Percentiles rank a stretch among this genome's conserved stretches.
phyloP scores from a whole-genome alignment of 2,113 vertebrate species.

The Nothobranchius furzeri region DNA sequence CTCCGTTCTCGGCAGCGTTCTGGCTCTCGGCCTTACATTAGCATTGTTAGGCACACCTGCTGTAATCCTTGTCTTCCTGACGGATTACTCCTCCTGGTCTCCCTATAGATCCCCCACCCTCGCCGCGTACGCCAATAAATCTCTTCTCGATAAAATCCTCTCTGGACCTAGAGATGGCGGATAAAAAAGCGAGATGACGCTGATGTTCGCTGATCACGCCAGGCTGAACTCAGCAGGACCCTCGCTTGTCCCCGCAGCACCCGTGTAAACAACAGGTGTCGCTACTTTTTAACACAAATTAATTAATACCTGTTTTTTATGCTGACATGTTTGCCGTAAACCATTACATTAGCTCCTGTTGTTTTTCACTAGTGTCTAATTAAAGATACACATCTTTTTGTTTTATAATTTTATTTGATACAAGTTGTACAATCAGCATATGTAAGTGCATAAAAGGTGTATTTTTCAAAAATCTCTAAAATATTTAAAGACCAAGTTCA shows the following conservation, averaged over 20 bases:
- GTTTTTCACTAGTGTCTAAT: no score
- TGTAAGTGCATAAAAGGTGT: no score
- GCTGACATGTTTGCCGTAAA: no score
- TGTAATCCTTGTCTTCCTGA: conserved; percentile 71
- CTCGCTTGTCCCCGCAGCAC: conserved; percentile 23
- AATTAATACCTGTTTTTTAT: conserved; percentile 20
- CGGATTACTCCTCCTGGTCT: conserved; percentile 62
- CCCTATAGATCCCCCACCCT: conserved; percentile 60
- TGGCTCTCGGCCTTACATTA: conserved; percentile 45
- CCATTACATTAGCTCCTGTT: no score
- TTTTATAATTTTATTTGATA: no score
- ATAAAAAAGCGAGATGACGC: conserved; percentile 28
- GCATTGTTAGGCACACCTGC: conserved; percentile 71
- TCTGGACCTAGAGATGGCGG: conserved; percentile 9
- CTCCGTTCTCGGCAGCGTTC: not conserved
- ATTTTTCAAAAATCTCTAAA: no score
- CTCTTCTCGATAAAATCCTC: conserved; percentile 59
- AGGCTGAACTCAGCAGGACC: conserved; percentile 28
- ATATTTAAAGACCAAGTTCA: no score
- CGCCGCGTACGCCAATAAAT: conserved; percentile 64
- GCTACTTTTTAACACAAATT: conserved; percentile 3
- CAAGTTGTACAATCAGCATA: no score
- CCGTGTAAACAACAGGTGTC: conserved; percentile 6
- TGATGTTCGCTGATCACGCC: conserved; percentile 52
- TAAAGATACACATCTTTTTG: no score